Conservation (phyloP, 37 sponge, comb jelly and placozoan species). For the Trichoplax adhaerens region DNA sequence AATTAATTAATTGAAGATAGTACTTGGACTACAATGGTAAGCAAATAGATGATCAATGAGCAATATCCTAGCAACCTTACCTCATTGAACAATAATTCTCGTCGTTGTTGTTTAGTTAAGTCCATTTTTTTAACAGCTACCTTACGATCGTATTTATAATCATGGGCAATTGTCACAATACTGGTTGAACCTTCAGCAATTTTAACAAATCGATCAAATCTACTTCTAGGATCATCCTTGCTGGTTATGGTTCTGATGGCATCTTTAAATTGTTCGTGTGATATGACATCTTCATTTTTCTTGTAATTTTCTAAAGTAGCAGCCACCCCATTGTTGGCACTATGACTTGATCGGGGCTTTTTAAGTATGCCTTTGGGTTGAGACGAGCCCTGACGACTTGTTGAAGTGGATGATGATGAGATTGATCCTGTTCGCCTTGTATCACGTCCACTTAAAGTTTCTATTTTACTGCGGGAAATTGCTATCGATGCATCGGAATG, state of each 20-base stretch:
- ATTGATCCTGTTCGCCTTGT: background rate
- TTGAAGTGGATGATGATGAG: background rate
- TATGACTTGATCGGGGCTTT: background rate
- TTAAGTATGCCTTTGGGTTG: slow-evolving; percentile 1
- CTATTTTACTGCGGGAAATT: too few relatives aligned
- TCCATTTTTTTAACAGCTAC: slow-evolving; percentile 92
- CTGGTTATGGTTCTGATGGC: slow-evolving; percentile 24
- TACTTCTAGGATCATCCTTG: slow-evolving; percentile 18
- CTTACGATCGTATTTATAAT: slow-evolving; percentile 11
- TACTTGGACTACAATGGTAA: too few relatives aligned
- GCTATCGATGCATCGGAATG: too few relatives aligned
- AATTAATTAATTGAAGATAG: background rate
- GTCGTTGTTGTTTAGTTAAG: slow-evolving; percentile 66
- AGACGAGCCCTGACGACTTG: background rate
- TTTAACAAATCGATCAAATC: slow-evolving; percentile 22
- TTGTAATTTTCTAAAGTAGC: too few relatives aligned
- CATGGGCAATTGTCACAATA: slow-evolving; percentile 44
- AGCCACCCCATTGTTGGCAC: too few relatives aligned
- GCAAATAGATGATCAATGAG: background rate
- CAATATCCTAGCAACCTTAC: slow-evolving; percentile 8
- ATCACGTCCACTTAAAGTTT: too few relatives aligned
- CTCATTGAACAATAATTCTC: slow-evolving; percentile 90
- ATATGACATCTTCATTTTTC: background rate
- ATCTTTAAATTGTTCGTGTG: slow-evolving; percentile 23
- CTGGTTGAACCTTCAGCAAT: slow-evolving; percentile 78